Evolutionary conservation across 2,888 invertebrate genomes (phyloP).

Genomic region (Nemotelus nigrinus): DNA sequence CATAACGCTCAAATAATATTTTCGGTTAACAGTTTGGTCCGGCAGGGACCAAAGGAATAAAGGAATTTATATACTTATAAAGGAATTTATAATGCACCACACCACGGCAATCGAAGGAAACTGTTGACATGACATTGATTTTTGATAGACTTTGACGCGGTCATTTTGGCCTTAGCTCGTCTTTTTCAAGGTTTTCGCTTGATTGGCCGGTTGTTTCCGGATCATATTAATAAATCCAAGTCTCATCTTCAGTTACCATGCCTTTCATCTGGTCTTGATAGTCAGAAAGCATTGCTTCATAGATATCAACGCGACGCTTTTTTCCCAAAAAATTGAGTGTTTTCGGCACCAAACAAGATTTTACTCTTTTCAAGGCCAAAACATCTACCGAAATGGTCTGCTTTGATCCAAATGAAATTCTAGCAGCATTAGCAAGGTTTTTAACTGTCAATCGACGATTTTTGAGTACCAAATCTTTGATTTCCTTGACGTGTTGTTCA

Average conservation of each 20-base stretch:
- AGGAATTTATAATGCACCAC: neutral
- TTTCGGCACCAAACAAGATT: no score
- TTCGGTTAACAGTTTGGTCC: neutral
- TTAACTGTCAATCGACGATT: no score
- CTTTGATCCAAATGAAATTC: no score
- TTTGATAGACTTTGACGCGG: neutral
- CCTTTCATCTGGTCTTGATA: slow-evolving; percentile 13
- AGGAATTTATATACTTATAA: no score
- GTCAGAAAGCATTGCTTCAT: slow-evolving; percentile 22
- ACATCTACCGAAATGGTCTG: no score
- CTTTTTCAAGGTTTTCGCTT: slow-evolving; percentile 34
- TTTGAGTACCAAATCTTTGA: no score
- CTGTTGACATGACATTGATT: slow-evolving; percentile 20
- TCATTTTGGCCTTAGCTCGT: slow-evolving; percentile 17
- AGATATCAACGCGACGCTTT: no score
- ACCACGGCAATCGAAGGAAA: slow-evolving; percentile 33
- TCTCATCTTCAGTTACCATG: slow-evolving; percentile 37
- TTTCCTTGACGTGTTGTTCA: slow-evolving; percentile 11
- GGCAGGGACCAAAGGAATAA: no score
- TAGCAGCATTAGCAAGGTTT: no score
- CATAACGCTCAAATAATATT: slow-evolving; percentile 35
- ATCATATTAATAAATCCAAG: slow-evolving; percentile 42
- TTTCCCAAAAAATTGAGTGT: no score
- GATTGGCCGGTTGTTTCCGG: slow-evolving; percentile 42
- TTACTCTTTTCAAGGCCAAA: no score